Evolutionary conservation across 2,113 vertebrate species (phyloP).

Genomic region (Thryonomys swinderianus): DNA sequence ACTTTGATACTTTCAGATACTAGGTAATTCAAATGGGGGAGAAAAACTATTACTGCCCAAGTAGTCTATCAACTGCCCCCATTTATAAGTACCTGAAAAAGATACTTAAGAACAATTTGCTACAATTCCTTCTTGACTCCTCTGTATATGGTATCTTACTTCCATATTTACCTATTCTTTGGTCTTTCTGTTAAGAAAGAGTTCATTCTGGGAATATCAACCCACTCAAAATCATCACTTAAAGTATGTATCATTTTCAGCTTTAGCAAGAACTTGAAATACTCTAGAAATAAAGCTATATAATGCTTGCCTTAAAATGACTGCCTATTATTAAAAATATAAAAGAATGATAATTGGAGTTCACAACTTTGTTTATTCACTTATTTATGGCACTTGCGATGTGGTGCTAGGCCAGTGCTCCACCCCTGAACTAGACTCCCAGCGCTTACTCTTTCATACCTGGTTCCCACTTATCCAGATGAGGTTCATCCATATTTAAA

Average conservation of each 20-base stretch:
- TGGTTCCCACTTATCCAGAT: neutral
- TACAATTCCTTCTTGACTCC: neutral
- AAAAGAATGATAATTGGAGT: neutral
- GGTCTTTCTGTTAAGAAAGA: neutral
- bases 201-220: neutral
- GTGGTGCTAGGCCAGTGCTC: neutral
- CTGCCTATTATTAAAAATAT: constrained; percentile 17
- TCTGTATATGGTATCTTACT: neutral
- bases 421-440: neutral
- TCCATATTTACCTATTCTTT: neutral
- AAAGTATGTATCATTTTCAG: neutral
- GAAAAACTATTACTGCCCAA: neutral
- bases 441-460: neutral
- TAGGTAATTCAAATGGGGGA: neutral
- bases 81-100: neutral
- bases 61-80: too few species aligned
- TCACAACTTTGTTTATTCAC: neutral
- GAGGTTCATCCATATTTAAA: neutral
- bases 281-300: constrained; percentile 20
- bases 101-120: neutral
- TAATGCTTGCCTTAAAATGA: neutral
- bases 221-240: neutral
- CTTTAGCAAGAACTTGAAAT: constrained; percentile 18
- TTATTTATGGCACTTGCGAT: neutral
- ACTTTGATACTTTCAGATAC: neutral